Conservation (phyloP, 2,888 invertebrate species). For the Aricia artaxerxes region DNA sequence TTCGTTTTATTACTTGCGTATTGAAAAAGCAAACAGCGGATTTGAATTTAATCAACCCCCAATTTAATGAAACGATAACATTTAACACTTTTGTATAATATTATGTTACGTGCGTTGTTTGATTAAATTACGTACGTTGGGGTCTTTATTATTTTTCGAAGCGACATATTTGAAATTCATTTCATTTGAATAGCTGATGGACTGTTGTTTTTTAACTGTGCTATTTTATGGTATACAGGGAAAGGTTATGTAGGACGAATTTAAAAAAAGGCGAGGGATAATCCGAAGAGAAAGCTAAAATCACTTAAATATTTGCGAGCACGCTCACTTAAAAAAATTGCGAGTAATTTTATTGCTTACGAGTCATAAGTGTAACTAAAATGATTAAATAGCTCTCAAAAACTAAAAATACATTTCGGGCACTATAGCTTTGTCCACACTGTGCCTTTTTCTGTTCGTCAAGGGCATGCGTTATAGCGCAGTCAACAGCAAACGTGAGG, state of each 20-base stretch:
- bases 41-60: slow-evolving; percentile 58
- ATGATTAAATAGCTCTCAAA: not conserved
- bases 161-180: not conserved
- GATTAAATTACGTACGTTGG: slow-evolving; percentile 21
- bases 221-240: not conserved
- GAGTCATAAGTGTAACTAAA: not conserved
- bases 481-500: too few species aligned
- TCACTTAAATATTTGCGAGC: not conserved
- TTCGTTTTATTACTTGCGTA: slow-evolving; percentile 54
- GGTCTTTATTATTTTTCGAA: slow-evolving; percentile 19
- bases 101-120: slow-evolving; percentile 26
- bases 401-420: not conserved
- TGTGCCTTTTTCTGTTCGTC: too few species aligned
- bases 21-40: slow-evolving; percentile 53
- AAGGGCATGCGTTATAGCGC: too few species aligned
- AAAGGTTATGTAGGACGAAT: not conserved
- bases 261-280: not conserved
- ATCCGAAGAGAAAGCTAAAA: not conserved
- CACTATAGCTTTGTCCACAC: not conserved
- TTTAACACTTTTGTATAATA: slow-evolving; percentile 34
- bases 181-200: slow-evolving; percentile 2
- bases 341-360: not conserved
- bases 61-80: slow-evolving; percentile 46
- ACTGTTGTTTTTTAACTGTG: not conserved
- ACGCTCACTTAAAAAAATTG: not conserved